Evolutionary conservation across 1,140 invertebrate genomes (phyloP).

Genomic region (Pissodes strobi): DNA sequence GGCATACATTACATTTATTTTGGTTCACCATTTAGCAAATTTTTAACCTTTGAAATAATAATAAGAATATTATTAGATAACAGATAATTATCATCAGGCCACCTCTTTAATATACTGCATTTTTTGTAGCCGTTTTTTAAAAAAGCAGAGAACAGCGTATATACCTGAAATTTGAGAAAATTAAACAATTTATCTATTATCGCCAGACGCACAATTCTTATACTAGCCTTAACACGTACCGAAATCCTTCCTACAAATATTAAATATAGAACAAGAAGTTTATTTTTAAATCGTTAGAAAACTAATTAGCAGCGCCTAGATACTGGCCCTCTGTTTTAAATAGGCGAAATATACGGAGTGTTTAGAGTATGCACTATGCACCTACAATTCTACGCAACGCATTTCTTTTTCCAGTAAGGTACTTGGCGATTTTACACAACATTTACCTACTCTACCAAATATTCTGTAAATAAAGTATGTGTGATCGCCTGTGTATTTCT

Average conservation of each 20-base stretch:
- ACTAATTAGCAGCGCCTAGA: not conserved
- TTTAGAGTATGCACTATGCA: not conserved
- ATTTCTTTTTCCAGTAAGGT: not conserved
- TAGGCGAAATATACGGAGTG: not conserved
- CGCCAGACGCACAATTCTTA: not conserved
- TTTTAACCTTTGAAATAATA: no score
- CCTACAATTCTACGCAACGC: not conserved
- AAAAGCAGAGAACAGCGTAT: no score
- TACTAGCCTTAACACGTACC: not conserved
- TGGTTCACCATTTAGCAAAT: slow-evolving; percentile 35
- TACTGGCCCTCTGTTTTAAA: no score
- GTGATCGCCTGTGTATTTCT: no score
- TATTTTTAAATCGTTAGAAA: slow-evolving; percentile 1
- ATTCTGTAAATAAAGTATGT: no score
- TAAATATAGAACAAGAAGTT: not conserved
- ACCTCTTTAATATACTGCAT: no score
- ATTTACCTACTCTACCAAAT: no score
- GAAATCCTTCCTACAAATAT: no score
- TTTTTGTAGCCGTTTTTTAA: no score
- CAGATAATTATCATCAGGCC: no score
- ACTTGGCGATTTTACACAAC: no score
- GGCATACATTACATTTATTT: slow-evolving; percentile 41
- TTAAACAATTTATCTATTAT: slow-evolving; percentile 4
- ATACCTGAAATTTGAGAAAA: not conserved
- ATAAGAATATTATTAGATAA: no score